These are phyloP conservation scores for Acleris literana DNA, from an alignment of 2,888 invertebrate genomes.

Conservation along the genomic window DNA sequence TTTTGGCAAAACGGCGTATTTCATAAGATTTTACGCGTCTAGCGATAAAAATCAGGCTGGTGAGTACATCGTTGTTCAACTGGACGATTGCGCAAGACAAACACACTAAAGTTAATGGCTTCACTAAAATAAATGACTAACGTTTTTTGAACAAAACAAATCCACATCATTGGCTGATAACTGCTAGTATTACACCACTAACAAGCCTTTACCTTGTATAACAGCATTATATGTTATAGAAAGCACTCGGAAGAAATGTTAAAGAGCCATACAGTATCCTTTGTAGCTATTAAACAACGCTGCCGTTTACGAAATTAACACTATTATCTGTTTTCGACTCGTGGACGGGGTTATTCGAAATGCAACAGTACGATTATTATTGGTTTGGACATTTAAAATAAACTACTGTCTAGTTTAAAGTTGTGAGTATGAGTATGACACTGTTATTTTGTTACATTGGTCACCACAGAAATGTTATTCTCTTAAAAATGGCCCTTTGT, in stretches of 20 bases:
- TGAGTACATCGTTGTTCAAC: no score
- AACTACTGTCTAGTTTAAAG: neutral
- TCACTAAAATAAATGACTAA: constrained; percentile 37
- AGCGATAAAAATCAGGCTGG: no score
- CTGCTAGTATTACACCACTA: constrained; percentile 11
- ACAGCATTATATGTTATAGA: constrained; percentile 29
- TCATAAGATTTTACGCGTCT: no score
- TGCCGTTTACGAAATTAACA: constrained; percentile 68
- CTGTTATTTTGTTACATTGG: no score
- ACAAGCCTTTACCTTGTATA: constrained; percentile 12
- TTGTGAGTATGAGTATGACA: no score
- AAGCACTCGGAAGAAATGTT: constrained; percentile 36
- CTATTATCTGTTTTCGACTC: constrained; percentile 60
- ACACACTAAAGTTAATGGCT: constrained; percentile 2
- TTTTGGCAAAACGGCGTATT: no score
- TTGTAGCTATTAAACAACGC: constrained; percentile 56
- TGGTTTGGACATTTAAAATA: neutral
- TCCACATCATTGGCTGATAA: constrained; percentile 35
- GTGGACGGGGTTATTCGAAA: constrained; percentile 41
- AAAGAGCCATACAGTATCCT: constrained; percentile 47
- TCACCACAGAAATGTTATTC: no score
- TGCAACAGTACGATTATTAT: neutral
- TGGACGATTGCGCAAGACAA: no score
- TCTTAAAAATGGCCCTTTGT: no score
- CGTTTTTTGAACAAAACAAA: constrained; percentile 26